Conservation (phyloP, 2,888 invertebrate species). For the Neoaliturus tenellus region DNA sequence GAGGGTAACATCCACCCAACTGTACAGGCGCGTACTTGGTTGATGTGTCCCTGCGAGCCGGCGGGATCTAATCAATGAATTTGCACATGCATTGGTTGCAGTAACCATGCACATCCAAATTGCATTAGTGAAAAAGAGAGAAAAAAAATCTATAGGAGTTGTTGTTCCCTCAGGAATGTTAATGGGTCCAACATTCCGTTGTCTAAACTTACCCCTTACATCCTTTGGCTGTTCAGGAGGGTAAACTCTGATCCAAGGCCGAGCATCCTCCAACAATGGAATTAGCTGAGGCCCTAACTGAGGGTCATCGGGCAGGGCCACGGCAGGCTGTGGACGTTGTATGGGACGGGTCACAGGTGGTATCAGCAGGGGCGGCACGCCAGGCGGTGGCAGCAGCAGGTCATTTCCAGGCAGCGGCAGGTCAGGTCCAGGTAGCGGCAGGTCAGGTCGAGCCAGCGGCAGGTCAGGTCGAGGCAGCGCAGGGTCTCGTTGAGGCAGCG, state of each 20-base stretch:
- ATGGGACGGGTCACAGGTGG: too few relatives aligned
- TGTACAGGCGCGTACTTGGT: background rate
- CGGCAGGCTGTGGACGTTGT: too few relatives aligned
- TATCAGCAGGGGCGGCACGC: too few relatives aligned
- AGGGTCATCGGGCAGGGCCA: too few relatives aligned
- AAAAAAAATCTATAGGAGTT: background rate
- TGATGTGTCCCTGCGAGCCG: background rate
- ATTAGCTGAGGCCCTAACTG: too few relatives aligned
- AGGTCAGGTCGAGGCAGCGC: too few relatives aligned
- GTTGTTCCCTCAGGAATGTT: background rate
- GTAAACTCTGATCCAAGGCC: background rate
- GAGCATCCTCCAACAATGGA: background rate
- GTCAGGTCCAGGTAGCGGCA: too few relatives aligned
- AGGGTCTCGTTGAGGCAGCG: too few relatives aligned
- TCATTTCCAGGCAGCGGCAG: too few relatives aligned
- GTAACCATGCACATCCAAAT: background rate
- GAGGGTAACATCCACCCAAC: constrained; percentile 19
- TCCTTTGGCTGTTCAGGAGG: background rate
- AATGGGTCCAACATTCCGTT: background rate
- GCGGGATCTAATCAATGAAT: background rate
- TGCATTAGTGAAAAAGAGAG: background rate
- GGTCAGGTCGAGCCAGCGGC: too few relatives aligned
- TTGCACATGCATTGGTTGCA: background rate
- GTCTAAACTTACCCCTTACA: background rate
- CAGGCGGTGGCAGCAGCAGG: too few relatives aligned